Conservation (phyloP, 2,113 vertebrate species). For the Excalfactoria chinensis region DNA sequence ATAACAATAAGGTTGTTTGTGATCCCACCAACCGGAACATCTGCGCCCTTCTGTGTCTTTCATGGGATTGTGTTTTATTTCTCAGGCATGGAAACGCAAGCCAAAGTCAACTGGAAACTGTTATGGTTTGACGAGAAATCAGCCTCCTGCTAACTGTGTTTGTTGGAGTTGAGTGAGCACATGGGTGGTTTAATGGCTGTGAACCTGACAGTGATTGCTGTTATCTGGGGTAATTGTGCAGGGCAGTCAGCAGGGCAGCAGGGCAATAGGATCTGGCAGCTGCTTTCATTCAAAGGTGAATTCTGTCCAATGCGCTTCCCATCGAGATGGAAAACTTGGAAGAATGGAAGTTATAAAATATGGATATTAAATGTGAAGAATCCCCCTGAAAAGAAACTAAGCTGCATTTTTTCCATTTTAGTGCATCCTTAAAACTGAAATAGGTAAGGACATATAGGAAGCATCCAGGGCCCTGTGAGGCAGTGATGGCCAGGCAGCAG, state of each 20-base stretch:
- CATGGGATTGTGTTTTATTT: not conserved
- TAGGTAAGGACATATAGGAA: rapidly evolving
- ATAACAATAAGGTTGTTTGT: not conserved
- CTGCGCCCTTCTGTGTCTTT: not conserved
- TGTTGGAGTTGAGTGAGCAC: not conserved
- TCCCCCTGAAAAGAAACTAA: not conserved
- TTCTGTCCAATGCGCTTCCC: not conserved
- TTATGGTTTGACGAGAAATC: not conserved
- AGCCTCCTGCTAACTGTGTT: not conserved
- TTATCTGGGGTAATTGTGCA: not conserved
- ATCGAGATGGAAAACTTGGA: not conserved
- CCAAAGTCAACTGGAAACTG: slow-evolving; percentile 40
- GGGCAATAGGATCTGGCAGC: not conserved
- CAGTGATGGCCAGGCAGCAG: rapidly evolving
- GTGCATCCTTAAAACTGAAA: not conserved
- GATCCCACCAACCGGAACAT: not conserved
- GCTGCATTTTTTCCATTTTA: not conserved
- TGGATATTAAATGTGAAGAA: not conserved
- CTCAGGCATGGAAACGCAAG: slow-evolving; percentile 12
- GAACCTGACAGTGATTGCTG: not conserved
- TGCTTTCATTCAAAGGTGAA: not conserved
- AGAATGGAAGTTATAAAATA: not conserved
- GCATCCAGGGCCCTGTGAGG: rapidly evolving
- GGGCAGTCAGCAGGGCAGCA: not conserved
- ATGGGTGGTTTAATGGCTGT: not conserved